Percentiles rank a stretch among this genome's conserved stretches.
phyloP scores from a whole-genome alignment of 2,113 vertebrate genomes.

The Thalassoma bifasciatum region DNA sequence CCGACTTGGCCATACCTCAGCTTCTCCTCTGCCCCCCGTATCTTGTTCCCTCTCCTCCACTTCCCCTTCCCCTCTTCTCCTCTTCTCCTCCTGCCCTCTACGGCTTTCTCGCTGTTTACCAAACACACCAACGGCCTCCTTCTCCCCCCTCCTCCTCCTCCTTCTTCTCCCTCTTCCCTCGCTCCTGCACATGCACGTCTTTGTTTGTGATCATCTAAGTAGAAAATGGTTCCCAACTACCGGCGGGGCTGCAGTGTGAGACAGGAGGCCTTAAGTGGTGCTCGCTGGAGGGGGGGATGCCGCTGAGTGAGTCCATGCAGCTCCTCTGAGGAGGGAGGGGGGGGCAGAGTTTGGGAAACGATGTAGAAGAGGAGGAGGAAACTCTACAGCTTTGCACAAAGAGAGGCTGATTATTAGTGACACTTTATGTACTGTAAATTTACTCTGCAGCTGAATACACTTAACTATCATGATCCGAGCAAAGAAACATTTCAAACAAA shows the following conservation, averaged over 20 bases:
- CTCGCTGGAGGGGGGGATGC: constrained; percentile 37
- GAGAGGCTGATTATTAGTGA: constrained; percentile 5
- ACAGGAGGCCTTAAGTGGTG: constrained; percentile 72
- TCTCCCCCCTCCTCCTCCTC: constrained; percentile 32
- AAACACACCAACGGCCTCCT: constrained; percentile 72
- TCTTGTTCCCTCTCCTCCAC: constrained; percentile 43
- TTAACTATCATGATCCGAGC: not conserved
- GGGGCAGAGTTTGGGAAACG: constrained; percentile 20
- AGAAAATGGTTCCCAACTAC: constrained; percentile 74
- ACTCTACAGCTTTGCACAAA: constrained; percentile 34
- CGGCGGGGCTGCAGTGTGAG: constrained; percentile 54
- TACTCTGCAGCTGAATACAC: not conserved
- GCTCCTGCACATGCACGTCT: constrained; percentile 65
- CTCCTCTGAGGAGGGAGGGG: constrained; percentile 15
- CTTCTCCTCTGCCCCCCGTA: constrained; percentile 30
- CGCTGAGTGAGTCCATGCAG: constrained; percentile 19
- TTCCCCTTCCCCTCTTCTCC: constrained; percentile 55
- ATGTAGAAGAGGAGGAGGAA: constrained; percentile 35
- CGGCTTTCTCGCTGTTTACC: constrained; percentile 77
- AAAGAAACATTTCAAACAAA: not conserved
- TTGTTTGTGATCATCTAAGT: constrained; percentile 80
- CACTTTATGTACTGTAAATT: constrained; percentile 9
- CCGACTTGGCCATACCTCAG: constrained; percentile 37
- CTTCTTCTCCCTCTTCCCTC: constrained; percentile 25
- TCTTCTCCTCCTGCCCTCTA: constrained; percentile 44